A percentile compares a stretch with the other conserved stretches of the same genome.
phyloP scores from a whole-genome alignment of 2,888 invertebrate species.

The Oxystoma pomonae region DNA sequence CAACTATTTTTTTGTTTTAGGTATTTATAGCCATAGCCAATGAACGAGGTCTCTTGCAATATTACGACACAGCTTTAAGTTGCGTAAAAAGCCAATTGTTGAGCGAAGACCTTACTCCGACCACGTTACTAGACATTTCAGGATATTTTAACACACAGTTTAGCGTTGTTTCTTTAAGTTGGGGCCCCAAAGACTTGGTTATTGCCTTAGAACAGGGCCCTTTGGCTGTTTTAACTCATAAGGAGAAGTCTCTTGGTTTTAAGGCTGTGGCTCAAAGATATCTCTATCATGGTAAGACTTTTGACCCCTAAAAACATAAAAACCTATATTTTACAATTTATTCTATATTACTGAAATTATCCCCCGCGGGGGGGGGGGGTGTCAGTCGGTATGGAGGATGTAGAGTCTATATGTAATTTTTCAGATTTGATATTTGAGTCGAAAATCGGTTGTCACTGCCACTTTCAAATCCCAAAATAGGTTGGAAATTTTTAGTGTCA shows the following conservation, averaged over 20 bases:
- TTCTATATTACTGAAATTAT: too few species aligned
- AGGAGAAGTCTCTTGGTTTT: slow-evolving; percentile 37
- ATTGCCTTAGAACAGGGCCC: slow-evolving; percentile 62
- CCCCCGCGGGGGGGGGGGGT: too few species aligned
- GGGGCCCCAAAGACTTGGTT: slow-evolving; percentile 48
- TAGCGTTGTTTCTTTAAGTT: slow-evolving; percentile 39
- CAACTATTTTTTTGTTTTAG: slow-evolving; percentile 10
- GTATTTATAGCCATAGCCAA: slow-evolving; percentile 63
- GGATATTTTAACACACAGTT: slow-evolving; percentile 51
- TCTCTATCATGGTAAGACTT: slow-evolving; percentile 52
- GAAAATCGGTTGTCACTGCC: too few species aligned
- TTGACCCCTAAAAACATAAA: too few species aligned
- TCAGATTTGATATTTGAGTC: too few species aligned
- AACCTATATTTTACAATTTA: too few species aligned
- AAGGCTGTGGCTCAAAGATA: slow-evolving; percentile 51
- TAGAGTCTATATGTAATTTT: too few species aligned
- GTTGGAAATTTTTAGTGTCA: too few species aligned
- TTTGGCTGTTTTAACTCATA: slow-evolving; percentile 43
- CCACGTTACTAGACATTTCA: slow-evolving; percentile 62
- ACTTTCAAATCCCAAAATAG: too few species aligned
- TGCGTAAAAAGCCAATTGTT: slow-evolving; percentile 63
- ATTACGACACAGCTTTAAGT: slow-evolving; percentile 68
- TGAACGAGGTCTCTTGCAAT: slow-evolving; percentile 69
- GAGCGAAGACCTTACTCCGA: slow-evolving; percentile 60
- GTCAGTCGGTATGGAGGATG: too few species aligned